Evolutionary conservation across 2,888 invertebrate species (phyloP).

Genomic region (Drosophila anomelani): DNA sequence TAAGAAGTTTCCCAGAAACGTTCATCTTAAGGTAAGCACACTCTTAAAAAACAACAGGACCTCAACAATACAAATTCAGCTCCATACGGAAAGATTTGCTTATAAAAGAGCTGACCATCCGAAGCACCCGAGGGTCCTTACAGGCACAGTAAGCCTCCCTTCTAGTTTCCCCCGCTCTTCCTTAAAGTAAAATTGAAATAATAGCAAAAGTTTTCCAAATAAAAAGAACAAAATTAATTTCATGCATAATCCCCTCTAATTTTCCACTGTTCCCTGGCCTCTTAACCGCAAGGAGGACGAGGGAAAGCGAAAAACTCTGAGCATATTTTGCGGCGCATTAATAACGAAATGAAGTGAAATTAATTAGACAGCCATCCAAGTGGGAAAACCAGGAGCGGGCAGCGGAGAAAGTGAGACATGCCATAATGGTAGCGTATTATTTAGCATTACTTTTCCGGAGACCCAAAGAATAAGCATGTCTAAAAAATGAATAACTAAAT

Average conservation of each 20-base stretch:
- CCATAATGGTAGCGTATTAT: slow-evolving; percentile 72
- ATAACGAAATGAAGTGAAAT: slow-evolving; percentile 69
- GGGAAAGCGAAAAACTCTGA: slow-evolving; percentile 34
- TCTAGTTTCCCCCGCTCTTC: neutral
- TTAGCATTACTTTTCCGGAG: slow-evolving; percentile 55
- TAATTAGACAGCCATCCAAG: slow-evolving; percentile 57
- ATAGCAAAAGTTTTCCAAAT: slow-evolving; percentile 37
- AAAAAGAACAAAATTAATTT: slow-evolving; percentile 32
- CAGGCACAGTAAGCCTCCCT: no score
- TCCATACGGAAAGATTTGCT: neutral
- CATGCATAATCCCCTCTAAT: slow-evolving; percentile 54
- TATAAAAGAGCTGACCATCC: neutral
- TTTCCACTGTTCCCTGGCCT: slow-evolving; percentile 16
- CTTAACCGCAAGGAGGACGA: slow-evolving; percentile 4
- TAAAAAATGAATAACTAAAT: slow-evolving; percentile 66
- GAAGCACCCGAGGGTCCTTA: neutral
- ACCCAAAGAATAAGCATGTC: slow-evolving; percentile 48
- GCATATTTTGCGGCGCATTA: slow-evolving; percentile 66
- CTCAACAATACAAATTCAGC: neutral
- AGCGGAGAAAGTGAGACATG: slow-evolving; percentile 4
- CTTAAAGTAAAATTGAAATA: slow-evolving; percentile 9
- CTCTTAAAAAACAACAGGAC: neutral
- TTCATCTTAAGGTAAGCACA: neutral
- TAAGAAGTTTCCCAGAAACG: neutral
- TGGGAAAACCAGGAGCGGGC: slow-evolving; percentile 11